Conservation (phyloP, 2,888 invertebrate genomes). For the Agrotis ipsilon region DNA sequence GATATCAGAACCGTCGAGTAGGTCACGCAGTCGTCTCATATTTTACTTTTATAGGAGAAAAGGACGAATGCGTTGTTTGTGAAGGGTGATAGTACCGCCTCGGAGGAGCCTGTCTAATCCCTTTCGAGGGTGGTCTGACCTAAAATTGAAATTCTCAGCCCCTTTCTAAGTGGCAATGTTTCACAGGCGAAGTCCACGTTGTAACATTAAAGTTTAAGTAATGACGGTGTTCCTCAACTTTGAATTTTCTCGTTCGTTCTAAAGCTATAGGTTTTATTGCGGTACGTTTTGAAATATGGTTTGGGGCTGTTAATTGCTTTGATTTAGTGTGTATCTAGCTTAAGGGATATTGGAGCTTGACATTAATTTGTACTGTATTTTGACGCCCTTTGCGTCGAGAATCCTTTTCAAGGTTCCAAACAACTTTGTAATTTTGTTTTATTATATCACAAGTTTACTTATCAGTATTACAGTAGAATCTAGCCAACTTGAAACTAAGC, state of each 20-base stretch:
- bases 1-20: slow-evolving; percentile 67
- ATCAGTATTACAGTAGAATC: too few species aligned
- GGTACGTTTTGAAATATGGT: slow-evolving; percentile 67
- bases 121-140: slow-evolving; percentile 73
- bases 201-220: slow-evolving; percentile 78
- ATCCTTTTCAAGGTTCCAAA: background rate
- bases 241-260: slow-evolving; percentile 68
- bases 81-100: slow-evolving; percentile 74
- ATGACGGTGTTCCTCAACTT: slow-evolving; percentile 71
- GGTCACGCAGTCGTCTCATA: slow-evolving; percentile 73
- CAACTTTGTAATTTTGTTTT: background rate
- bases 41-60: slow-evolving; percentile 78
- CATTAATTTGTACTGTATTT: slow-evolving; percentile 22
- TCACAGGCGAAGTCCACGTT: slow-evolving; percentile 69
- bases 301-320: slow-evolving; percentile 60
- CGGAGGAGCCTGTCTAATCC: slow-evolving; percentile 74
- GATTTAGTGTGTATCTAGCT: slow-evolving; percentile 50
- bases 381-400: background rate
- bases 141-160: slow-evolving; percentile 81
- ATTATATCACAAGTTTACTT: background rate
- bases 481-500: too few species aligned
- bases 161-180: slow-evolving; percentile 76
- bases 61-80: slow-evolving; percentile 77
- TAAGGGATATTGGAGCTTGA: slow-evolving; percentile 22
- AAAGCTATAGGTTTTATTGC: slow-evolving; percentile 68